A percentile compares a stretch with the other conserved stretches of the same genome.
These are phyloP conservation scores for Pocillopora damicornis DNA, from an alignment of 64 coral and sea anemone species.

Conservation along the genomic window DNA sequence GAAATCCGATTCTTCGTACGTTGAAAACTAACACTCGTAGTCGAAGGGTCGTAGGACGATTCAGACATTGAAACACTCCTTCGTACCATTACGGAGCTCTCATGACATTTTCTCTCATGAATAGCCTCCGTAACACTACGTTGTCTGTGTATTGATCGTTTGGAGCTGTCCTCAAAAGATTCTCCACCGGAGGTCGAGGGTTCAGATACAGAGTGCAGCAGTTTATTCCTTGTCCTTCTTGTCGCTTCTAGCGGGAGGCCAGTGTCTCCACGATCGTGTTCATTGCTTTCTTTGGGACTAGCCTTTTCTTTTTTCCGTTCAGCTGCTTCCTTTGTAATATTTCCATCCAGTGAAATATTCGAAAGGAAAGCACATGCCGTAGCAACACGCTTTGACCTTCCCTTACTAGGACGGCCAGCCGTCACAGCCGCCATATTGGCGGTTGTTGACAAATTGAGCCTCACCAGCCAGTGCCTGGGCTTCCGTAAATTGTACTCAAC, in stretches of 20 bases:
- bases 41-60: conserved; percentile 43
- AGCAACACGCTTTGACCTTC: conserved; percentile 80
- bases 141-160: conserved; percentile 4
- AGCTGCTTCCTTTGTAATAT: conserved; percentile 22
- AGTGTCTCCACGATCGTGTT: not conserved
- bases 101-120: conserved; percentile 4
- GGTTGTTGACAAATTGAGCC: conserved; percentile 29
- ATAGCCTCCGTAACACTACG: not conserved
- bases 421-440: conserved; percentile 61
- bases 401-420: conserved; percentile 30
- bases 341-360: conserved; percentile 85
- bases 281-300: not conserved
- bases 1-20: conserved; percentile 46
- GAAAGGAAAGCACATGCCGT: conserved; percentile 84
- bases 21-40: conserved; percentile 10
- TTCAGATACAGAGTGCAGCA: conserved; percentile 58
- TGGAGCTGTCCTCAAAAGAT: not conserved
- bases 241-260: not conserved
- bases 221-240: not conserved
- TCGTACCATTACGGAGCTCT: not conserved
- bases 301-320: conserved; percentile 30
- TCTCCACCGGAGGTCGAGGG: conserved; percentile 11
- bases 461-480: not conserved
- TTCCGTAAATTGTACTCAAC: not conserved
- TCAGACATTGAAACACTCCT: conserved; percentile 67